A percentile compares a stretch with the other conserved stretches of the same genome.
phyloP scores from a whole-genome alignment of 2,888 invertebrate species.

The Tinea trinotella region DNA sequence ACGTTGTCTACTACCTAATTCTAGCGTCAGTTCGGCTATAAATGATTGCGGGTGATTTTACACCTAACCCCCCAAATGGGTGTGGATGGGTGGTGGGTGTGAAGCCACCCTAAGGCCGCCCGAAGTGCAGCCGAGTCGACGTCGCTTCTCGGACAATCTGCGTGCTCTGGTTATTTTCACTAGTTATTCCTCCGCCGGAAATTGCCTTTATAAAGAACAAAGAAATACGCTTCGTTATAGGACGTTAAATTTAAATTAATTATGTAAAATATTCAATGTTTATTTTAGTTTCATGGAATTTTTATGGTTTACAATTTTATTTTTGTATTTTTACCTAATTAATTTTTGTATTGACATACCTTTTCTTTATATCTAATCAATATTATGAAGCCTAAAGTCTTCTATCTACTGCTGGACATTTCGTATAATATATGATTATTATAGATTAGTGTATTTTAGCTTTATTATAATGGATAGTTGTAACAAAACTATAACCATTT shows the following conservation, averaged over 20 bases:
- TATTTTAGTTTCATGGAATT: neutral
- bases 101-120: slow-evolving; percentile 40
- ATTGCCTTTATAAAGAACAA: slow-evolving; percentile 67
- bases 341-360: no score
- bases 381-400: no score
- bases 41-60: slow-evolving; percentile 72
- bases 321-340: no score
- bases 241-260: neutral
- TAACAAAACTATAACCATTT: no score
- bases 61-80: slow-evolving; percentile 59
- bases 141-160: slow-evolving; percentile 69
- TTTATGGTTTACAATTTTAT: no score
- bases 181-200: slow-evolving; percentile 69
- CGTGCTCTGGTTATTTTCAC: slow-evolving; percentile 72
- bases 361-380: no score
- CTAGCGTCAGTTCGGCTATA: slow-evolving; percentile 70
- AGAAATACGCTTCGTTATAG: slow-evolving; percentile 27
- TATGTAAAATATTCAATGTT: neutral
- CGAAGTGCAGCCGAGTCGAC: slow-evolving; percentile 64
- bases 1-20: slow-evolving; percentile 36
- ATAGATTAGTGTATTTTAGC: no score
- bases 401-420: no score
- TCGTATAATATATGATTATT: no score
- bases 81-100: slow-evolving; percentile 40
- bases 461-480: no score